Percentiles rank a stretch among this genome's conserved stretches.
These are phyloP conservation scores for Caranx melampygus DNA, from an alignment of 2,113 vertebrate species.

Conservation along the genomic window DNA sequence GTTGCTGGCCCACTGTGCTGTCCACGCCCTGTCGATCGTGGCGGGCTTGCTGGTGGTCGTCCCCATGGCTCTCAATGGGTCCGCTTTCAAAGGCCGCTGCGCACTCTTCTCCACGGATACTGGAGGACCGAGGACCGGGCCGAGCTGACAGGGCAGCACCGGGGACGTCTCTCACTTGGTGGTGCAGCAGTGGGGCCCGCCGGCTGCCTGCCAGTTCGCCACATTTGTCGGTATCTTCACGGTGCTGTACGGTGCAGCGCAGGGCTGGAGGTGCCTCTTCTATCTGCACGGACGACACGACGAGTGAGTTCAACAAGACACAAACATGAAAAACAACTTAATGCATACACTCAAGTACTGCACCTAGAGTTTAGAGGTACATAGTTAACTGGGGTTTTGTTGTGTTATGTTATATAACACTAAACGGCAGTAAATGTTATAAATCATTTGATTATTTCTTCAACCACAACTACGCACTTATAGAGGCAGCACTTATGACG, in stretches of 20 bases:
- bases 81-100: constrained; percentile 85
- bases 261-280: constrained; percentile 85
- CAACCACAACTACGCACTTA: not conserved
- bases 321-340: not conserved
- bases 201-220: constrained; percentile 83
- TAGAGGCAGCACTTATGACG: not conserved
- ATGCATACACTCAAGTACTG: not conserved
- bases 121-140: constrained; percentile 78
- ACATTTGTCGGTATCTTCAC: constrained; percentile 87
- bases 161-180: constrained; percentile 72
- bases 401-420: too few relatives aligned
- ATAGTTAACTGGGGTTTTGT: too few relatives aligned
- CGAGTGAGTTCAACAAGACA: constrained; percentile 77
- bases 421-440: not conserved
- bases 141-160: constrained; percentile 41
- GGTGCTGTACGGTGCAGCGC: constrained; percentile 84
- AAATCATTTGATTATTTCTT: not conserved
- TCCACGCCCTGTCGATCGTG: constrained; percentile 79
- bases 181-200: constrained; percentile 84
- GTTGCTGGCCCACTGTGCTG: constrained; percentile 81
- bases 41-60: constrained; percentile 84
- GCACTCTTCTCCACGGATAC: constrained; percentile 83
- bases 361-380: not conserved
- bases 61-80: constrained; percentile 85
- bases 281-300: constrained; percentile 86